phyloP scores from a whole-genome alignment of 1,140 invertebrate species.

The Batillaria attramentaria region DNA sequence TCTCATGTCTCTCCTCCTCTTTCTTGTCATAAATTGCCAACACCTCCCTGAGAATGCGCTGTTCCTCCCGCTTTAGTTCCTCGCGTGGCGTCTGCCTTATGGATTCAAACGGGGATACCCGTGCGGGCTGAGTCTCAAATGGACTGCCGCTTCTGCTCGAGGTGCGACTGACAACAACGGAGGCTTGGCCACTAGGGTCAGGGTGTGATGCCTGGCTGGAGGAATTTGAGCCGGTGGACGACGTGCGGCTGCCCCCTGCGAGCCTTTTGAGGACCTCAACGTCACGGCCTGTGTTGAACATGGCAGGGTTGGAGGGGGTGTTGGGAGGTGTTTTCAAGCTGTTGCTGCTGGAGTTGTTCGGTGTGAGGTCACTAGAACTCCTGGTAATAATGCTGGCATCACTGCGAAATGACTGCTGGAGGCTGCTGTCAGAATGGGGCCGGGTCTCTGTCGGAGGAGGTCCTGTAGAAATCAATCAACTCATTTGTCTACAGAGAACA shows the following conservation, averaged over 20 bases:
- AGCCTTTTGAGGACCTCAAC: slow-evolving; percentile 41
- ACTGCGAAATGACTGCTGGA: no score
- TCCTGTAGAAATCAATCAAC: no score
- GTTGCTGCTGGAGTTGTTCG: no score
- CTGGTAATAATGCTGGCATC: no score
- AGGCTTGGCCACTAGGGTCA: slow-evolving; percentile 37
- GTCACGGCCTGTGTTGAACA: slow-evolving; percentile 23
- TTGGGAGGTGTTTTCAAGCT: slow-evolving; percentile 24
- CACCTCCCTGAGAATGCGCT: neutral
- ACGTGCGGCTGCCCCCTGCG: neutral
- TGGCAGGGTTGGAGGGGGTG: slow-evolving; percentile 4
- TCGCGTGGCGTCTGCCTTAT: neutral
- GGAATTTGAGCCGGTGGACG: slow-evolving; percentile 54
- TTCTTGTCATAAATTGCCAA: slow-evolving; percentile 5
- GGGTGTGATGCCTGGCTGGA: slow-evolving; percentile 60
- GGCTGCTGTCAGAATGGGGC: no score
- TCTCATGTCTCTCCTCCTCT: slow-evolving; percentile 11
- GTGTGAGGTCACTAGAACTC: no score
- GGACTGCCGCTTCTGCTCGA: slow-evolving; percentile 17
- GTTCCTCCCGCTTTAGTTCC: slow-evolving; percentile 18
- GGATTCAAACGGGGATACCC: slow-evolving; percentile 17
- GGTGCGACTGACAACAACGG: neutral
- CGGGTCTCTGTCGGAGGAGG: no score
- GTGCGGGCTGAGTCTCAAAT: neutral
- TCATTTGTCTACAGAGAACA: no score